Percentiles rank a stretch among this genome's conserved stretches.
These are phyloP conservation scores for Erythrolamprus reginae DNA, from an alignment of 2,113 vertebrate genomes.

Conservation along the genomic window DNA sequence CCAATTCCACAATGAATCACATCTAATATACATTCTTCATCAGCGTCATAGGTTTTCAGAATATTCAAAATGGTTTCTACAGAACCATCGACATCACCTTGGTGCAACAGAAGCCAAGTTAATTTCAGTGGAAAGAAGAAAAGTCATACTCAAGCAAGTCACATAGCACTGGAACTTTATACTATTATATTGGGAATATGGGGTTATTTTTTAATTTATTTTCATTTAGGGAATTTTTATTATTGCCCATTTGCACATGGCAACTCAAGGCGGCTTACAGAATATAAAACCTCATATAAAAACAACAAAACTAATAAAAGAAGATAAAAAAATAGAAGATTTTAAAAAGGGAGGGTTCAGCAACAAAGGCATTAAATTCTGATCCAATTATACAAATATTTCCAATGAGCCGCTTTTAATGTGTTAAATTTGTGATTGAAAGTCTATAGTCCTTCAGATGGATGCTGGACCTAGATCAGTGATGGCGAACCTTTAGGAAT, in stretches of 20 bases:
- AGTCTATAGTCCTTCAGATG: background rate
- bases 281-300: too few relatives aligned
- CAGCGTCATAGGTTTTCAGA: slow-evolving; percentile 82
- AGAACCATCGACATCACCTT: slow-evolving; percentile 94
- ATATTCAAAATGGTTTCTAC: slow-evolving; percentile 86
- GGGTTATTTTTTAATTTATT: too few relatives aligned
- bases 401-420: background rate
- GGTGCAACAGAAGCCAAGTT: background rate
- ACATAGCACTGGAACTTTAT: background rate
- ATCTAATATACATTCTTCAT: slow-evolving; percentile 82
- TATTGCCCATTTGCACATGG: too few relatives aligned
- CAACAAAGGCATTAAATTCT: background rate
- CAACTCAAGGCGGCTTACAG: too few relatives aligned
- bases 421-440: background rate
- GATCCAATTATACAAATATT: background rate
- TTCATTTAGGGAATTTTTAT: too few relatives aligned
- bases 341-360: background rate
- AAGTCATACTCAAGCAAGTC: background rate
- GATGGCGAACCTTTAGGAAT: too few relatives aligned
- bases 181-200: background rate
- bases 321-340: too few relatives aligned
- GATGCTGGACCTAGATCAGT: too few relatives aligned
- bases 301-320: too few relatives aligned
- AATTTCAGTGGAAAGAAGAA: background rate
- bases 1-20: slow-evolving; percentile 88